phyloP scores from a whole-genome alignment of 2,888 invertebrate genomes.

The Leptothorax acervorum region DNA sequence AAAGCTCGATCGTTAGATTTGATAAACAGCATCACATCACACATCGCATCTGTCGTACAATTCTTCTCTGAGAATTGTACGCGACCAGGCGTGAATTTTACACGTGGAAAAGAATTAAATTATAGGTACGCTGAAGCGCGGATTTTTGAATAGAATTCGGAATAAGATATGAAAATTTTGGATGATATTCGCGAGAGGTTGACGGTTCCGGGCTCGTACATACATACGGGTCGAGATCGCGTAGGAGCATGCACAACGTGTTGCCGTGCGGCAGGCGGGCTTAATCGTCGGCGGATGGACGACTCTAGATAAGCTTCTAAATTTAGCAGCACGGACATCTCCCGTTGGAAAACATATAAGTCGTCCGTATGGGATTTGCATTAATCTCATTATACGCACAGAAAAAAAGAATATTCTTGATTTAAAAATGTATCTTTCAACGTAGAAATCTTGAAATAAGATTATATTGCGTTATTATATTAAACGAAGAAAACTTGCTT shows the following conservation, averaged over 20 bases:
- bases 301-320: slow-evolving; percentile 35
- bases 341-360: neutral
- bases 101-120: neutral
- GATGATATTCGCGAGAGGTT: neutral
- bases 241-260: slow-evolving; percentile 23
- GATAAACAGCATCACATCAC: too few relatives aligned
- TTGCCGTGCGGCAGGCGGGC: slow-evolving; percentile 30
- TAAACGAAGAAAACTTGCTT: too few relatives aligned
- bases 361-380: neutral
- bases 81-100: neutral
- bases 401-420: too few relatives aligned
- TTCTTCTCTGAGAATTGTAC: neutral
- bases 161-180: neutral
- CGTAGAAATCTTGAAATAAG: too few relatives aligned
- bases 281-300: slow-evolving; percentile 17
- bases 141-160: neutral
- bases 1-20: neutral
- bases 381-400: neutral
- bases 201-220: neutral
- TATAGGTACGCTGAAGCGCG: too few relatives aligned
- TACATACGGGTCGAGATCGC: neutral
- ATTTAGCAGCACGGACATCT: neutral
- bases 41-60: neutral
- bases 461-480: too few relatives aligned
- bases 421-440: too few relatives aligned